These are phyloP conservation scores for Diphyllodes magnificus DNA, from an alignment of 2,113 vertebrate genomes.

Conservation along the genomic window DNA sequence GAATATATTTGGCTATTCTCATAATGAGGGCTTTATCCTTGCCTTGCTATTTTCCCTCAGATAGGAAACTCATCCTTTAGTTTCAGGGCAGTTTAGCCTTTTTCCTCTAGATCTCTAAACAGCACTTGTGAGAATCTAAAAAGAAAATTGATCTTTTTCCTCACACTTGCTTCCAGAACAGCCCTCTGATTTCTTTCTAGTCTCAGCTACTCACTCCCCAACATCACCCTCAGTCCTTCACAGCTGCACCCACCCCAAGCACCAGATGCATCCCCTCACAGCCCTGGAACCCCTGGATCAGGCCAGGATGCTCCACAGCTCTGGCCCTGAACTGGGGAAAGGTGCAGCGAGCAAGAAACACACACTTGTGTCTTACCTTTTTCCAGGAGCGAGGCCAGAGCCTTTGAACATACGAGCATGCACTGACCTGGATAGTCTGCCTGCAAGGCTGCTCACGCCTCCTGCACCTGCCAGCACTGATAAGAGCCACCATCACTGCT, in stretches of 20 bases:
- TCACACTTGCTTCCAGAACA: background rate
- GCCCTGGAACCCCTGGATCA: background rate
- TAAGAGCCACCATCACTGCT: background rate
- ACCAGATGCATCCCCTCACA: background rate
- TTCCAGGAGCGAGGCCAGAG: background rate
- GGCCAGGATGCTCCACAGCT: background rate
- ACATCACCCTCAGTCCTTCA: background rate
- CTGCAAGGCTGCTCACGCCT: background rate
- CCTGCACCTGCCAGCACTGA: accelerated
- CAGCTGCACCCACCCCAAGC: background rate
- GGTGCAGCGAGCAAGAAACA: accelerated
- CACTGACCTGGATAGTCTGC: background rate
- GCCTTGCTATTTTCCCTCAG: background rate
- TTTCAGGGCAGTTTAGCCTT: background rate
- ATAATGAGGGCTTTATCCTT: background rate
- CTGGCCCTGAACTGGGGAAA: background rate
- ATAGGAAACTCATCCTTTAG: background rate
- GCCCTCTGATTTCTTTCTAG: background rate
- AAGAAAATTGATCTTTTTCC: background rate
- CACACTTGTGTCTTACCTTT: background rate
- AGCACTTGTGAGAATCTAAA: background rate
- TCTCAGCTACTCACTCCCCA: background rate
- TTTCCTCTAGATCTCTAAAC: background rate
- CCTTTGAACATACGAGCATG: accelerated
- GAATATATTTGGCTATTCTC: background rate